These are phyloP conservation scores for Cryptops parisi DNA, from an alignment of 2,888 invertebrate genomes.

Conservation along the genomic window DNA sequence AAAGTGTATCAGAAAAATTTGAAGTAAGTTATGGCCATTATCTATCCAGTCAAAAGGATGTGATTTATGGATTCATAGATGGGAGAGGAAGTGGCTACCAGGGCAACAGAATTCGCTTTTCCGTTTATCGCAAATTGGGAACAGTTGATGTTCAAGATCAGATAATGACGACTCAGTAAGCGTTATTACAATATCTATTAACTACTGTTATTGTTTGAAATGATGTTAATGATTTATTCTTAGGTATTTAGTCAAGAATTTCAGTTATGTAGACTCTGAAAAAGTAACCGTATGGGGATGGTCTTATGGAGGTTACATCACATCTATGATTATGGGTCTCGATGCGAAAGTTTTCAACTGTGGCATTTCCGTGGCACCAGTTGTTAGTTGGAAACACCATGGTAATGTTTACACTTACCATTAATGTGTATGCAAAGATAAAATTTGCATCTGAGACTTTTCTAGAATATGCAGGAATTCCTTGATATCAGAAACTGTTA, in stretches of 20 bases:
- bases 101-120: constrained; percentile 68
- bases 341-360: constrained; percentile 72
- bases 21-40: constrained; percentile 78
- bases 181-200: too few species aligned
- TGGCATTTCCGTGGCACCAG: constrained; percentile 86
- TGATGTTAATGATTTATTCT: constrained; percentile 17
- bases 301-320: constrained; percentile 91
- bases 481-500: too few species aligned
- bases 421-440: too few species aligned
- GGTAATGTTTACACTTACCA: too few species aligned
- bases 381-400: constrained; percentile 89
- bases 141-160: constrained; percentile 91
- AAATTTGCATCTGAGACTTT: too few species aligned
- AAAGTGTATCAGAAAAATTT: constrained; percentile 80
- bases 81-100: constrained; percentile 77
- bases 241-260: constrained; percentile 67
- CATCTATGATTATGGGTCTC: constrained; percentile 66
- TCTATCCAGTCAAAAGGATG: constrained; percentile 66
- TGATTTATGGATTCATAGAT: constrained; percentile 83
- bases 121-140: constrained; percentile 72
- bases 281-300: constrained; percentile 92
- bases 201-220: too few species aligned
- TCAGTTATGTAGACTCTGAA: constrained; percentile 75
- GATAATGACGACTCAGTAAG: constrained; percentile 74
- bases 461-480: too few species aligned